phyloP scores from a whole-genome alignment of 2,113 vertebrate species.

The Sinosuthora webbiana region DNA sequence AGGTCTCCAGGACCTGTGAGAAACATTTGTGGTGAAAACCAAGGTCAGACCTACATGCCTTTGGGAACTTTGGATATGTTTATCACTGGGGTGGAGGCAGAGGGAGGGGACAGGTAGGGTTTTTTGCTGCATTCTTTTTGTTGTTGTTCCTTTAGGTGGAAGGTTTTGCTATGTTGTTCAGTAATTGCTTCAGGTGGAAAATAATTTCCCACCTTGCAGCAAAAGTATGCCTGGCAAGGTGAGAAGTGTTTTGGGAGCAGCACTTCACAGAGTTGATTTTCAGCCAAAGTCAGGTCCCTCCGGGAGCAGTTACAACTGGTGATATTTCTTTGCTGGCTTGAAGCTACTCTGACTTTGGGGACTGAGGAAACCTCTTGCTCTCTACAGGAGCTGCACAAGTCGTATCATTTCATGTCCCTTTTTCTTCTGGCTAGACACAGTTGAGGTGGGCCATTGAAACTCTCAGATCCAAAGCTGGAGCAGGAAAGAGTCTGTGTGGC shows the following conservation, averaged over 20 bases:
- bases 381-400: background rate
- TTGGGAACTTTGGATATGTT: background rate
- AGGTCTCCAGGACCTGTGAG: background rate
- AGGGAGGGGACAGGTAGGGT: accelerated
- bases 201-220: constrained; percentile 2
- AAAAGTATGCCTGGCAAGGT: constrained; percentile 18
- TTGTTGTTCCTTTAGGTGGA: background rate
- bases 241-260: constrained; percentile 2
- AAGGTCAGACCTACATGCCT: background rate
- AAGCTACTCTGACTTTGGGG: background rate
- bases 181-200: constrained; percentile 13
- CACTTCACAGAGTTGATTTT: constrained; percentile 22
- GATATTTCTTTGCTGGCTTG: background rate
- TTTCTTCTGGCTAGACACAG: background rate
- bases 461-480: background rate
- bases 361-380: background rate
- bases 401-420: background rate
- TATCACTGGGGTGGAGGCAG: background rate
- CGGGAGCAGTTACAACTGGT: background rate
- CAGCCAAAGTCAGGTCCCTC: background rate
- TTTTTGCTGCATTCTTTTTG: background rate
- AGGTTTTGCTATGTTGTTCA: background rate
- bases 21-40: constrained; percentile 15
- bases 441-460: background rate
- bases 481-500: background rate